Base-by-base conservation (phyloP, 2,113 vertebrate species). In the Nycticebus coucang region DNA sequence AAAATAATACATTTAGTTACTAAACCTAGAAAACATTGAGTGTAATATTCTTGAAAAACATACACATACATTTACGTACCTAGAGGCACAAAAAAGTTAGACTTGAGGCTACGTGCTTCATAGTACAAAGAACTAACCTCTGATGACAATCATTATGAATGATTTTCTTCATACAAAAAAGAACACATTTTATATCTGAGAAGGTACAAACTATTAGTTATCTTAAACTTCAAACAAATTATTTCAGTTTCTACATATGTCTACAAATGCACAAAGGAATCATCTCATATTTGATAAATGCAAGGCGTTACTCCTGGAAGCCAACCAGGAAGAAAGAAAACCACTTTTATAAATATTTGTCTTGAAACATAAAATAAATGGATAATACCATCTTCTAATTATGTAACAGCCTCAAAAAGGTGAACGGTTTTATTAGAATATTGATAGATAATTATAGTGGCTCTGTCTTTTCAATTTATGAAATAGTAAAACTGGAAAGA, bases 191-290 rank as follows among this genome's bases (percentile, higher is more conserved):
- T 83, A 79, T 64, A 89, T 66, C 21, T 94, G 30, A 91, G 50
- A 95, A 69, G 30, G 80, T 50, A 87, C 13, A 62, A 92, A 83
- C 15, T 19, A 83, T 12, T 19, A 91, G 53, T 87, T 92, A 69
- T 7, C 13, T 35, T 79, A 90, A 91, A 91, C 84, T 94, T 80
- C 37, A 82, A 96, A 93, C 18, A 86, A 71, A 88, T 50, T 45
- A 94, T 57, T 26, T 59, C 62, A 68, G 85, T 68, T 96, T 91
- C 66, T 84, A 95, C 77, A 79, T 75, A 87, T 14, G 26, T 45
- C 12, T 93, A 45, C 85, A 94, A 97, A 81, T n/a, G 7, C 30
- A 94, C 55, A 86, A 90, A 94, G 33, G 59, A 93, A 95, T 83
- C 35, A 82, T 28, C 30, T 94, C 66, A 78, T 62, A 92, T 62